Conservation (phyloP, 1,140 invertebrate species). For the Hesperophylax magnus region DNA sequence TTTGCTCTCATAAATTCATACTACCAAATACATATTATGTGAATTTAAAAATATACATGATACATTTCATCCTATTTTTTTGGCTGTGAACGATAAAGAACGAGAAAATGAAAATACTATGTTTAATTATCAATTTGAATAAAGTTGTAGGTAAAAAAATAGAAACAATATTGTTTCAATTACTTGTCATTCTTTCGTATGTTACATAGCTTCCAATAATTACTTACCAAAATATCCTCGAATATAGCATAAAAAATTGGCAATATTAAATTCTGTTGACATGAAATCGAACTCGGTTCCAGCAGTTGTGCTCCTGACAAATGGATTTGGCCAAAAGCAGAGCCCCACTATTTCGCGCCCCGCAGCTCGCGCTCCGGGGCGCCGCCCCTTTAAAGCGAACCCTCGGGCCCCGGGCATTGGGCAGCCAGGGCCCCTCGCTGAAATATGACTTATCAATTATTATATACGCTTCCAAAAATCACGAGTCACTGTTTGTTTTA, state of each 20-base stretch:
- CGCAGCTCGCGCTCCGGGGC: background rate
- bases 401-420: background rate
- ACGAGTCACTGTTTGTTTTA: slow-evolving; percentile 55
- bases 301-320: slow-evolving; percentile 14
- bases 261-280: slow-evolving; percentile 31
- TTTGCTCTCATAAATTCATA: too few species aligned
- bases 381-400: background rate
- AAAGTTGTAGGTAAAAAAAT: too few species aligned
- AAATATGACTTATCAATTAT: slow-evolving; percentile 46
- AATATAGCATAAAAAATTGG: slow-evolving; percentile 5
- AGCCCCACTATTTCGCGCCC: slow-evolving; percentile 22
- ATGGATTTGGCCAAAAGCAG: slow-evolving; percentile 5
- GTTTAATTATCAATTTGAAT: too few species aligned
- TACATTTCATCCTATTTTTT: too few species aligned
- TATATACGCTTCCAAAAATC: slow-evolving; percentile 36
- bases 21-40: too few species aligned
- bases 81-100: too few species aligned
- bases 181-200: too few species aligned
- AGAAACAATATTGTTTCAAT: too few species aligned
- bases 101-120: too few species aligned
- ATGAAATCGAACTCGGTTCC: slow-evolving; percentile 5
- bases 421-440: slow-evolving; percentile 8
- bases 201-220: too few species aligned
- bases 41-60: too few species aligned
- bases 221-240: background rate